These are phyloP conservation scores for Apocrypta bakeri DNA, from an alignment of 1,140 invertebrate species.

Conservation along the genomic window DNA sequence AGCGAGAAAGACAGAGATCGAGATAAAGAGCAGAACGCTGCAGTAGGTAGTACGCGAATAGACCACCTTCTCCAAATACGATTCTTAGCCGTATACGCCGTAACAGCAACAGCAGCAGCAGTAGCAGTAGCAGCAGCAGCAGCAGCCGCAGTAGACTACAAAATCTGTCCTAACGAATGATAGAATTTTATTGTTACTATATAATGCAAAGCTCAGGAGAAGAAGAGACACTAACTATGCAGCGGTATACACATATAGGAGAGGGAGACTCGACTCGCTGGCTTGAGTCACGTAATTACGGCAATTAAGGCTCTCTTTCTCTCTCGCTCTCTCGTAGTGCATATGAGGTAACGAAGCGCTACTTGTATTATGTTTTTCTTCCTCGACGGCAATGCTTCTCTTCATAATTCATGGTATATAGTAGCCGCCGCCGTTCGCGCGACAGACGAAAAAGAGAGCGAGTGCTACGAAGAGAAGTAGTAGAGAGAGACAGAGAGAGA, in stretches of 20 bases:
- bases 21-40: conserved; percentile 36
- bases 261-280: background rate
- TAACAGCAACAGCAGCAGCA: no score
- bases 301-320: background rate
- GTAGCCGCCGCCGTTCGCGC: background rate
- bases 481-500: background rate
- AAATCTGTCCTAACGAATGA: background rate
- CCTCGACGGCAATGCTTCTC: background rate
- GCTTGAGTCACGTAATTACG: conserved; percentile 30
- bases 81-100: no score
- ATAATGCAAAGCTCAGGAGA: no score
- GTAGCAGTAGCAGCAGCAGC: no score
- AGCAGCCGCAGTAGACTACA: no score
- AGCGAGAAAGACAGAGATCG: conserved; percentile 25
- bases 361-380: background rate
- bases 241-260: background rate
- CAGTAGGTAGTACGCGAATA: conserved; percentile 21
- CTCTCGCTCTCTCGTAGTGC: background rate
- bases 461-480: background rate
- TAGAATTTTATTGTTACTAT: no score
- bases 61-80: background rate
- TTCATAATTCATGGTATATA: background rate
- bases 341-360: conserved; percentile 8
- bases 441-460: background rate
- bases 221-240: background rate